Evolutionary conservation across 2,113 vertebrate species (phyloP).

Genomic region (Shinisaurus crocodilurus): DNA sequence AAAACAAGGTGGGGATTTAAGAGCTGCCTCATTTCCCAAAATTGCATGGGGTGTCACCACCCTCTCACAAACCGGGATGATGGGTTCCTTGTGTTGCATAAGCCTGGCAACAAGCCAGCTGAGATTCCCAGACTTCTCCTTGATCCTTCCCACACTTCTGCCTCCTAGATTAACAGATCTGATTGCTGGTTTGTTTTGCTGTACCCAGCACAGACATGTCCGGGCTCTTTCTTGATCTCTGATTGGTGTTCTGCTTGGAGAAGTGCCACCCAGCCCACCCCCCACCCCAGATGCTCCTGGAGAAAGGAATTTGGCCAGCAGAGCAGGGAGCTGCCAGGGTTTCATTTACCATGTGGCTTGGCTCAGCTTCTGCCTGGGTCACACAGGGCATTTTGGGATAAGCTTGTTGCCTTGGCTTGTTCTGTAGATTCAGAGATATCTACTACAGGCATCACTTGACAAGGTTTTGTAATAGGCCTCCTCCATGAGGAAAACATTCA

Average conservation of each 20-base stretch:
- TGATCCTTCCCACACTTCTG: background rate
- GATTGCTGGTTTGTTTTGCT: slow-evolving; percentile 1
- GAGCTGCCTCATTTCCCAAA: background rate
- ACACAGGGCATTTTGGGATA: background rate
- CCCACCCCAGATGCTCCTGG: background rate
- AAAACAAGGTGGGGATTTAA: background rate
- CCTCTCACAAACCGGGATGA: background rate
- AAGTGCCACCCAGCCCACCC: background rate
- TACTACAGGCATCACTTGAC: background rate
- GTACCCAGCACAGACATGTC: background rate
- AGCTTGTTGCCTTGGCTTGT: background rate
- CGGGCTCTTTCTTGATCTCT: background rate
- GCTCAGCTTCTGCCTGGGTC: slow-evolving; percentile 5
- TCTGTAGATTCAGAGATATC: background rate
- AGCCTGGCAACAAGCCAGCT: background rate
- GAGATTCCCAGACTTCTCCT: background rate
- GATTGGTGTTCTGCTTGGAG: background rate
- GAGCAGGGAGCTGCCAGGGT: background rate
- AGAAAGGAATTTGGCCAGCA: background rate
- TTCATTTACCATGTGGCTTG: slow-evolving; percentile 5
- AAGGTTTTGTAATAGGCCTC: background rate
- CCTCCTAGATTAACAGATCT: background rate
- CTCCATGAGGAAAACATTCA: background rate
- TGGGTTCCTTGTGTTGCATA: slow-evolving; percentile 11
- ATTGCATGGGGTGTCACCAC: background rate